Conservation (phyloP, 1,140 invertebrate genomes). For the Caenorhabditis inopinata region DNA sequence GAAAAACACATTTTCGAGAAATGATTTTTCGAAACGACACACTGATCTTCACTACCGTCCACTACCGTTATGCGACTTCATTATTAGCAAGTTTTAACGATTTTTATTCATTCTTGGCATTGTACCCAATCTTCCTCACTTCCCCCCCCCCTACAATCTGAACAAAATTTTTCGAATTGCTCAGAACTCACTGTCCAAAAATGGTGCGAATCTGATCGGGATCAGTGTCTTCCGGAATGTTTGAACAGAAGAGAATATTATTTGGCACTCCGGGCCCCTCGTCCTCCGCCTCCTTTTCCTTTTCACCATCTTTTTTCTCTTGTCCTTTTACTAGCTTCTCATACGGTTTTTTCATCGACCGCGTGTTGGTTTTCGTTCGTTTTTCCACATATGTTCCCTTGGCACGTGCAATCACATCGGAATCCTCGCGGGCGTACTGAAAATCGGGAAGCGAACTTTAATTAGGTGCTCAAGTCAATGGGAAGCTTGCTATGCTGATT, state of each 20-base stretch:
- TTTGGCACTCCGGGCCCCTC: slow-evolving; percentile 74
- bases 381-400: slow-evolving; percentile 94
- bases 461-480: too few relatives aligned
- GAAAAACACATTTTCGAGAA: too few relatives aligned
- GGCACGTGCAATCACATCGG: slow-evolving; percentile 89
- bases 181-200: slow-evolving; percentile 70
- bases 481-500: too few relatives aligned
- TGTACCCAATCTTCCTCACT: too few relatives aligned
- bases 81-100: too few relatives aligned
- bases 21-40: too few relatives aligned
- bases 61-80: too few relatives aligned
- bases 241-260: slow-evolving; percentile 97
- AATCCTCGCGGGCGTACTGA: slow-evolving; percentile 89
- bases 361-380: slow-evolving; percentile 68
- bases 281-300: slow-evolving; percentile 46
- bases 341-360: slow-evolving; percentile 66
- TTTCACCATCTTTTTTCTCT: slow-evolving; percentile 36
- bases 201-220: slow-evolving; percentile 99
- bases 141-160: too few relatives aligned
- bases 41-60: too few relatives aligned
- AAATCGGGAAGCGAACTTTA: too few relatives aligned
- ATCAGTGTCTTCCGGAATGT: slow-evolving; percentile 94
- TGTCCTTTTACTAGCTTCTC: slow-evolving; percentile 2
- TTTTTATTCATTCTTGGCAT: too few relatives aligned
- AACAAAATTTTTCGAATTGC: too few relatives aligned